These are phyloP conservation scores for Gambusia affinis DNA, from an alignment of 2,113 vertebrate species.

Conservation along the genomic window DNA sequence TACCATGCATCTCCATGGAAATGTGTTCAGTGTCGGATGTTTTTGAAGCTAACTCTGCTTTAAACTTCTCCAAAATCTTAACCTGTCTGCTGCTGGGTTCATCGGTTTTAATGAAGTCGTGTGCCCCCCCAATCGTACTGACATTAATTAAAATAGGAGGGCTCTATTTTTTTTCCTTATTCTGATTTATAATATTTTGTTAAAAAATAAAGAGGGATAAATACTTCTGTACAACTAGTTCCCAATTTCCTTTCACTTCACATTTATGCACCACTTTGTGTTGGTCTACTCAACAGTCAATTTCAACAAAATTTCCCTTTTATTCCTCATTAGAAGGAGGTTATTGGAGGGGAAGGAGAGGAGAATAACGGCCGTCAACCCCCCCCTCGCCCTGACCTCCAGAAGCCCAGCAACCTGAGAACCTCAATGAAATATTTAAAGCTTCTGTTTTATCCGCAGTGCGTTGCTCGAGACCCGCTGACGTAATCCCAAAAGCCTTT, in stretches of 20 bases:
- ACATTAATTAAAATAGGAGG: too few relatives aligned
- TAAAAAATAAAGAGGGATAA: neutral
- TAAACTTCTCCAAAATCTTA: too few relatives aligned
- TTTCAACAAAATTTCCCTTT: neutral
- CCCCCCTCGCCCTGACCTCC: constrained; percentile 75
- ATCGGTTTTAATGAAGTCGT: too few relatives aligned
- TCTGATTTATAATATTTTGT: neutral
- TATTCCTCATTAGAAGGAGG: constrained; percentile 29
- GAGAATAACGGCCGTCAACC: constrained; percentile 27
- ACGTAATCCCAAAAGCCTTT: constrained; percentile 73
- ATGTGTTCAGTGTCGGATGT: too few relatives aligned
- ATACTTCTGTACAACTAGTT: neutral
- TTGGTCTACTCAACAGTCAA: neutral
- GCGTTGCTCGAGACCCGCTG: constrained; percentile 76
- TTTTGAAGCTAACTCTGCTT: too few relatives aligned
- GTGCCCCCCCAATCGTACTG: too few relatives aligned
- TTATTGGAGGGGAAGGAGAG: neutral
- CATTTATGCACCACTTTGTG: neutral
- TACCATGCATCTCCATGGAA: too few relatives aligned
- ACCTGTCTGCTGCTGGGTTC: too few relatives aligned
- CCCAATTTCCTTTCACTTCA: neutral
- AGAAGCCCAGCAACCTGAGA: constrained; percentile 76
- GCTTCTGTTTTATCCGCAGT: constrained; percentile 80
- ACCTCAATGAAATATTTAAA: constrained; percentile 85
- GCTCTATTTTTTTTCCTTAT: neutral